Conservation (phyloP, 2,888 invertebrate species). For the Philopedon plagiatum region DNA sequence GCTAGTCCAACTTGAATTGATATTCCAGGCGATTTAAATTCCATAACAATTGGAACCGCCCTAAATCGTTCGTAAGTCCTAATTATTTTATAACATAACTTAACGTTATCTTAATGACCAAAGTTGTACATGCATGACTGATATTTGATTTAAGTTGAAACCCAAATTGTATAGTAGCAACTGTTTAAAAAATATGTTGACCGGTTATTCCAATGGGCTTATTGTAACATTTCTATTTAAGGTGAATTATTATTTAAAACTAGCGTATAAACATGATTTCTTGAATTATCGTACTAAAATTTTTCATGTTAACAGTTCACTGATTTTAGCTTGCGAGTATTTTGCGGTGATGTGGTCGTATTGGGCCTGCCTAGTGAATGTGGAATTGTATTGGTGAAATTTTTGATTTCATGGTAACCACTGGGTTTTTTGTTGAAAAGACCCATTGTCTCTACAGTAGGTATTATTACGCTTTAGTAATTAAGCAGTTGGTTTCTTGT, state of each 20-base stretch:
- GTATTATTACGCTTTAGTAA: no score
- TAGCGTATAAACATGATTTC: background rate
- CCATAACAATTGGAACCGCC: no score
- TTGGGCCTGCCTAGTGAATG: background rate
- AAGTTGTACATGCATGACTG: slow-evolving; percentile 17
- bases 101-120: slow-evolving; percentile 3
- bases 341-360: background rate
- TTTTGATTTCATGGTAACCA: background rate
- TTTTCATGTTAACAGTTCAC: background rate
- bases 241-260: background rate
- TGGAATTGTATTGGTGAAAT: background rate
- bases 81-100: no score
- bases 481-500: no score
- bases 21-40: no score
- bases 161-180: slow-evolving; percentile 1
- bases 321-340: slow-evolving; percentile 9
- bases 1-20: no score
- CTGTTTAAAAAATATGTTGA: background rate
- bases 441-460: no score
- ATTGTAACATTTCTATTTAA: slow-evolving; percentile 8
- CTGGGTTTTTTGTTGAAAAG: no score
- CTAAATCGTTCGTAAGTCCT: no score
- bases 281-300: background rate
- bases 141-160: background rate
- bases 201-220: background rate